Conservation (phyloP, 2,888 invertebrate genomes). For the Noctua comes region DNA sequence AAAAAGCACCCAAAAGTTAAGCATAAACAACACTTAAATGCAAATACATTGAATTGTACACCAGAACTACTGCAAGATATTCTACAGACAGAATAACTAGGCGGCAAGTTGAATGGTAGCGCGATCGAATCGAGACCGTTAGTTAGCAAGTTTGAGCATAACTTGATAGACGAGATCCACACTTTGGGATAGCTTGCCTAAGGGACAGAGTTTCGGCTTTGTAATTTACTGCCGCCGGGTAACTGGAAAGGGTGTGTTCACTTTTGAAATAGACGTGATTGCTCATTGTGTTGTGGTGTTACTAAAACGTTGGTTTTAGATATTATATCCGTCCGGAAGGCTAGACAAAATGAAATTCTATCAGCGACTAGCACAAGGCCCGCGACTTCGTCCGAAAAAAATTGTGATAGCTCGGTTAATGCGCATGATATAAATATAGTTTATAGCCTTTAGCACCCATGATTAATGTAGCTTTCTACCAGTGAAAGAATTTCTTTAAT, state of each 20-base stretch:
- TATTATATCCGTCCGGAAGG: not conserved
- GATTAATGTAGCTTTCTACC: no score
- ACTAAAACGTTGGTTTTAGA: not conserved
- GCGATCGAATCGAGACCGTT: constrained; percentile 52
- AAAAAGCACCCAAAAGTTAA: not conserved
- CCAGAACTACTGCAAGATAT: constrained; percentile 25
- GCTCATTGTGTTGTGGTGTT: constrained; percentile 21
- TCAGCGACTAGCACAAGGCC: no score
- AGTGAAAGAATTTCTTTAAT: no score
- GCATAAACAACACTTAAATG: not conserved
- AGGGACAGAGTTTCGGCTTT: constrained; percentile 42
- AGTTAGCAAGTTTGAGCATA: constrained; percentile 63
- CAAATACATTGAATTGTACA: constrained; percentile 12
- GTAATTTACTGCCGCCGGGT: constrained; percentile 38
- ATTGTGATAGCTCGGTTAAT: no score
- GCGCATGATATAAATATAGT: no score
- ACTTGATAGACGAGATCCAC: constrained; percentile 58
- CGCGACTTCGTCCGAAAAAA: no score
- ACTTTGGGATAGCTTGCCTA: constrained; percentile 50
- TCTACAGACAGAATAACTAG: constrained; percentile 30
- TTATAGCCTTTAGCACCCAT: no score
- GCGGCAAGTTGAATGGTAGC: constrained; percentile 59
- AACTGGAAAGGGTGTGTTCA: constrained; percentile 29
- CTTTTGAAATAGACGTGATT: constrained; percentile 42
- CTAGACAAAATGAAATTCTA: not conserved